A percentile compares a stretch with the other conserved stretches of the same genome.
Evolutionary conservation across 2,888 invertebrate genomes (phyloP).

Genomic region (Oxytorus armatus): DNA sequence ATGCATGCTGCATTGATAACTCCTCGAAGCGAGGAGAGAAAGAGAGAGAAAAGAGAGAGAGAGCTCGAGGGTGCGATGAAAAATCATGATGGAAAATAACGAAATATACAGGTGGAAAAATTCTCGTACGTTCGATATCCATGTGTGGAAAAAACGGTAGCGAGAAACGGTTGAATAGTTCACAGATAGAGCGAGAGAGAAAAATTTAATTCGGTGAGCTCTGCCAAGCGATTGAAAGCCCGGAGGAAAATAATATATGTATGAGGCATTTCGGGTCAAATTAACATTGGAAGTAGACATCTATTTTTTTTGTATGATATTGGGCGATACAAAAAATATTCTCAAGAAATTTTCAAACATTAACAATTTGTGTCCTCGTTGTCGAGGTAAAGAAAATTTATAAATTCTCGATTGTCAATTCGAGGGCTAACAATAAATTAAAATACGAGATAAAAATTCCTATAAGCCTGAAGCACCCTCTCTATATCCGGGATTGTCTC

Average conservation of each 20-base stretch:
- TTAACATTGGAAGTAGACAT: no score
- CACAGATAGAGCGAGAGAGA: background rate
- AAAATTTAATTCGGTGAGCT: background rate
- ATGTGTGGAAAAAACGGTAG: background rate
- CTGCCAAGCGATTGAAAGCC: slow-evolving; percentile 1
- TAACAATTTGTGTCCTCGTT: no score
- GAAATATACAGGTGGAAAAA: slow-evolving; percentile 1
- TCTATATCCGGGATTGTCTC: no score
- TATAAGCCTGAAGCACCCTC: no score
- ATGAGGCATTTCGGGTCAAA: background rate
- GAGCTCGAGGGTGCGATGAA: slow-evolving; percentile 20
- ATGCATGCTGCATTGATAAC: slow-evolving; percentile 22
- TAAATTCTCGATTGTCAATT: no score
- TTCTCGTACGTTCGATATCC: slow-evolving; percentile 15
- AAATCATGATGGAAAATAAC: slow-evolving; percentile 36
- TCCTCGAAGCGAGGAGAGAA: background rate
- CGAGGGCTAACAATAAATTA: no score
- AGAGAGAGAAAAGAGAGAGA: background rate
- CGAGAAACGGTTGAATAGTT: background rate
- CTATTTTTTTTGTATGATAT: no score
- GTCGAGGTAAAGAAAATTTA: no score
- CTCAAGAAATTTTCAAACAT: no score
- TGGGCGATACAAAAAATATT: no score
- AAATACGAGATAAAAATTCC: no score
- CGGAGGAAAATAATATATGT: background rate